Conservation (phyloP, 1,140 invertebrate species). For the Magallana gigas region DNA sequence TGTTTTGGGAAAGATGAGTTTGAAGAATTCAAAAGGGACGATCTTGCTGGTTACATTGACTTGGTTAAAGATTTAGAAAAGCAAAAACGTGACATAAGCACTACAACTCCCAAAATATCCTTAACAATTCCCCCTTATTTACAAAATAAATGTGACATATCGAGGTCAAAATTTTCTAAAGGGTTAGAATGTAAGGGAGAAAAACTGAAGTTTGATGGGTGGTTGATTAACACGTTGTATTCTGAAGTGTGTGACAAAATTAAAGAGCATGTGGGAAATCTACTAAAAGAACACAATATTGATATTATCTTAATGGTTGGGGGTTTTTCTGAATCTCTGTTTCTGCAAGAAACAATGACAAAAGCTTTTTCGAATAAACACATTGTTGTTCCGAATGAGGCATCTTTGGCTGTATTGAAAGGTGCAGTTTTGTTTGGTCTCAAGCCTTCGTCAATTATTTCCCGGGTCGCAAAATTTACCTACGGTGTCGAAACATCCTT, state of each 20-base stretch:
- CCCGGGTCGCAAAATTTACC: conserved; percentile 43
- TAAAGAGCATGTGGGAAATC: neutral
- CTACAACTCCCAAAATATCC: conserved; percentile 46
- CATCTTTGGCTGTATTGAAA: conserved; percentile 57
- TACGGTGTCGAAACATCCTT: conserved; percentile 51
- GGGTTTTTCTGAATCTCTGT: conserved; percentile 55
- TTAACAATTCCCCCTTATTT: conserved; percentile 42
- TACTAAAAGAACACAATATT: neutral
- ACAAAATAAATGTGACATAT: neutral
- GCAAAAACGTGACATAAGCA: conserved; percentile 54
- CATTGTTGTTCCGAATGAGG: conserved; percentile 54
- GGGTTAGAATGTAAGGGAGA: neutral
- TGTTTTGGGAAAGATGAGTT: conserved; percentile 35
- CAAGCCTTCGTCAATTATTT: conserved; percentile 39
- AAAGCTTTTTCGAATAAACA: conserved; percentile 41
- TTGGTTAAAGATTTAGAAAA: conserved; percentile 55
- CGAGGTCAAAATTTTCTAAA: neutral
- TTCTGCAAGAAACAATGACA: conserved; percentile 46
- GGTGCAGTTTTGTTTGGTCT: conserved; percentile 63
- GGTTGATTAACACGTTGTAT: neutral
- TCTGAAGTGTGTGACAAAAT: neutral
- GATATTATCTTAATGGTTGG: conserved; percentile 60
- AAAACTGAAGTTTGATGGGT: neutral
- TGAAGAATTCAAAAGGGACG: conserved; percentile 41
- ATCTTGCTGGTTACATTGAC: conserved; percentile 47